Conservation (phyloP, 2,113 vertebrate genomes). For the Charina bottae region DNA sequence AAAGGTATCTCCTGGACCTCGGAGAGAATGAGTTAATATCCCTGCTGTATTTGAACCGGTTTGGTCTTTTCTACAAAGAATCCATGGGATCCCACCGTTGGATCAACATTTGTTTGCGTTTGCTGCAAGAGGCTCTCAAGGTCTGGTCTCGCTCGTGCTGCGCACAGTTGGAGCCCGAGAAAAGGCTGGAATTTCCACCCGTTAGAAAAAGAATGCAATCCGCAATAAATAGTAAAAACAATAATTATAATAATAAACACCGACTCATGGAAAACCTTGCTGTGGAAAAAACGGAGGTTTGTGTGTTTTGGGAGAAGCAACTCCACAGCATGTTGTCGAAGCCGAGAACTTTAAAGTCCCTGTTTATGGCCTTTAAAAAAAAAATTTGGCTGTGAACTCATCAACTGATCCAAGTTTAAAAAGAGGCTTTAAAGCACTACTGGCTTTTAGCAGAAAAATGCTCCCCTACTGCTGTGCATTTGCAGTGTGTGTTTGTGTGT, state of each 20-base stretch:
- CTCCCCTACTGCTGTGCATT: not conserved
- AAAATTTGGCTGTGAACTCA: not conserved
- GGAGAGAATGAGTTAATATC: too few relatives aligned
- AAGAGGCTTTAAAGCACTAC: not conserved
- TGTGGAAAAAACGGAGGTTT: not conserved
- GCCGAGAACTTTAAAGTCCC: not conserved
- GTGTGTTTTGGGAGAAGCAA: not conserved
- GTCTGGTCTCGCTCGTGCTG: not conserved
- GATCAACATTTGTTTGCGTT: not conserved
- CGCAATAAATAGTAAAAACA: not conserved
- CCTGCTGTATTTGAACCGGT: too few relatives aligned
- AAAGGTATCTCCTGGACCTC: too few relatives aligned
- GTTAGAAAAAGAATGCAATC: not conserved
- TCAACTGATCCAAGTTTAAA: not conserved
- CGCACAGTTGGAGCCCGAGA: not conserved
- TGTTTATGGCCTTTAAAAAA: not conserved
- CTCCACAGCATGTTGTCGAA: not conserved
- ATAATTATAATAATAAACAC: not conserved
- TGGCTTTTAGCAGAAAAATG: not conserved
- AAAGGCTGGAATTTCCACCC: conserved; percentile 1
- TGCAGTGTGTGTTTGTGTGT: not conserved
- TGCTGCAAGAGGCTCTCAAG: not conserved
- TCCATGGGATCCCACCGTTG: too few relatives aligned
- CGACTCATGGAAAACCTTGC: not conserved
- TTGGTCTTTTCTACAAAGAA: not conserved